Evolutionary conservation across 2,888 invertebrate genomes (phyloP).

Genomic region (Thera obeliscata): DNA sequence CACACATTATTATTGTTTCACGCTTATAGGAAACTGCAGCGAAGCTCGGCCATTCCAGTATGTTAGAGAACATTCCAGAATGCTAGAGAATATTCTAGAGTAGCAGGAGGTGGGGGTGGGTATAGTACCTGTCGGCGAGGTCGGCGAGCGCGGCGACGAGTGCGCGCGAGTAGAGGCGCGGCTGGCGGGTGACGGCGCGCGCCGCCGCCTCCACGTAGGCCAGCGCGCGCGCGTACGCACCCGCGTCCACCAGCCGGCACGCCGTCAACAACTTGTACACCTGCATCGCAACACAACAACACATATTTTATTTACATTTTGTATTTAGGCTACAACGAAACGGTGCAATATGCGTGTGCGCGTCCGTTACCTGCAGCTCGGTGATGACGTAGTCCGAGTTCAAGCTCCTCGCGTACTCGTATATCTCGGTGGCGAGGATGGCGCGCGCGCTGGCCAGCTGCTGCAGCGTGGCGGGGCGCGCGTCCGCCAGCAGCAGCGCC

Average conservation of each 20-base stretch:
- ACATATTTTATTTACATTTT: too few relatives aligned
- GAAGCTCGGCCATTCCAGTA: too few relatives aligned
- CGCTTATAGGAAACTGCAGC: too few relatives aligned
- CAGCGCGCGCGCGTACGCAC: conserved; percentile 91
- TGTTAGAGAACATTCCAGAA: too few relatives aligned
- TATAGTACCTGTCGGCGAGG: conserved; percentile 60
- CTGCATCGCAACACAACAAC: conserved; percentile 65
- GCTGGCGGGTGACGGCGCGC: conserved; percentile 85
- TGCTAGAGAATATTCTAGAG: too few relatives aligned
- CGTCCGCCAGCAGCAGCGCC: conserved; percentile 91
- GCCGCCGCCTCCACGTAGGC: conserved; percentile 93
- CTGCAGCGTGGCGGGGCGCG: conserved; percentile 85
- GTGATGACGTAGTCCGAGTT: conserved; percentile 89
- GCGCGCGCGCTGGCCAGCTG: conserved; percentile 92
- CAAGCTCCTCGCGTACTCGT: conserved; percentile 95
- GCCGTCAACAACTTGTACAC: conserved; percentile 94
- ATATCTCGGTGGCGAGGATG: conserved; percentile 97
- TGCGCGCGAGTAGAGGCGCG: conserved; percentile 63
- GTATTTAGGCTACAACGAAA: too few relatives aligned
- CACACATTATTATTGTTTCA: not conserved
- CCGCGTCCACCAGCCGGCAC: conserved; percentile 88
- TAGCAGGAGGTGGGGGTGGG: too few relatives aligned
- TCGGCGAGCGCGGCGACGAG: conserved; percentile 78
- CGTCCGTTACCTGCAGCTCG: conserved; percentile 87
- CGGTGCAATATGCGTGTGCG: not conserved